These are phyloP conservation scores for Drosophila lacteicornis DNA, from an alignment of 1,140 invertebrate genomes.

Conservation along the genomic window DNA sequence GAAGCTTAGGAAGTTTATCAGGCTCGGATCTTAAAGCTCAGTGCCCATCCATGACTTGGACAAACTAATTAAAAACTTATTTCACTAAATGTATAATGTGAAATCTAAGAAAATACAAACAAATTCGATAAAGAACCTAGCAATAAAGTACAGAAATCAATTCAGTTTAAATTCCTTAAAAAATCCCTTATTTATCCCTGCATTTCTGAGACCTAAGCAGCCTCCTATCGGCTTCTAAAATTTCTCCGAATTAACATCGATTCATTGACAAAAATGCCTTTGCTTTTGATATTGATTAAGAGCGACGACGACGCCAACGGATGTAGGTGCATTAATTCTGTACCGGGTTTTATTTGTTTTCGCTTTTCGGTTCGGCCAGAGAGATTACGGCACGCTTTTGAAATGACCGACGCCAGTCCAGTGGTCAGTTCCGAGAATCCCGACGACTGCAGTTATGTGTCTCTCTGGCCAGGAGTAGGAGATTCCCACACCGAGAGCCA, in stretches of 20 bases:
- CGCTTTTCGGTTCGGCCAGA: slow-evolving; percentile 9
- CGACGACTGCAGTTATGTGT: slow-evolving; percentile 35
- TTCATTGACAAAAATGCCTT: slow-evolving; percentile 49
- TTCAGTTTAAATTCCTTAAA: not conserved
- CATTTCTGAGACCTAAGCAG: not conserved
- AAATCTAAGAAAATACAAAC: too few relatives aligned
- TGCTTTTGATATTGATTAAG: slow-evolving; percentile 58
- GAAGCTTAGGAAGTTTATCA: too few relatives aligned
- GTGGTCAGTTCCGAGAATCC: slow-evolving; percentile 59
- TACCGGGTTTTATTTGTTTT: slow-evolving; percentile 9
- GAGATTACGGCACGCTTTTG: slow-evolving; percentile 64
- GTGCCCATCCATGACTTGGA: too few relatives aligned
- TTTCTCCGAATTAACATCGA: slow-evolving; percentile 32
- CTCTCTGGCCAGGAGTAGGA: slow-evolving; percentile 5
- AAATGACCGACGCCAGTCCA: slow-evolving; percentile 61
- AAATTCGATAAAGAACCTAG: too few relatives aligned
- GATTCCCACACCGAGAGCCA: slow-evolving; percentile 62
- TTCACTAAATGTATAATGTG: too few relatives aligned
- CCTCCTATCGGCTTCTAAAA: not conserved
- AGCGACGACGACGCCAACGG: slow-evolving; percentile 22
- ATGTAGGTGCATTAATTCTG: slow-evolving; percentile 26
- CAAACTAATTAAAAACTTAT: too few relatives aligned
- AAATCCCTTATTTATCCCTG: not conserved
- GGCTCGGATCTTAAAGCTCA: too few relatives aligned
- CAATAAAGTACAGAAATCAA: too few relatives aligned